Evolutionary conservation across 2,797 vertebrate species (phyloP).

Genomic region (Phoxinus dragarum): DNA sequence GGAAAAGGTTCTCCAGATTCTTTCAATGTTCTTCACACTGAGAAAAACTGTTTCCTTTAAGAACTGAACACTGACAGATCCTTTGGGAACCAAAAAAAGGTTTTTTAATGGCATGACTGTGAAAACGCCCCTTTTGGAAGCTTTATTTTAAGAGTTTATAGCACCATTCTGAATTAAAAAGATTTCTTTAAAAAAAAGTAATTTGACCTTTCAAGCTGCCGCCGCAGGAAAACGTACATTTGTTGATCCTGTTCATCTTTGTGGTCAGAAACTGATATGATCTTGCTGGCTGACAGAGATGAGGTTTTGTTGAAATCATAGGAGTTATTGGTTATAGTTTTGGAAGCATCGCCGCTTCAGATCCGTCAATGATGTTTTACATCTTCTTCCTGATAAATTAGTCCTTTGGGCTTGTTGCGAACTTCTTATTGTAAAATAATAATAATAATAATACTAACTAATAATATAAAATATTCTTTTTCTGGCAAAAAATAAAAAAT

Average conservation of each 20-base stretch:
- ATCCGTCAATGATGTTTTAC: not conserved
- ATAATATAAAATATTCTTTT: not conserved
- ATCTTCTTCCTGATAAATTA: not conserved
- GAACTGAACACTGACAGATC: not conserved
- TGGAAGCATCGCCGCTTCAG: not conserved
- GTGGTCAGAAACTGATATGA: accelerated
- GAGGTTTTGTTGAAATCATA: not conserved
- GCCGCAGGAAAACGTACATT: not conserved
- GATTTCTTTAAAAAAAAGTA: too few species aligned
- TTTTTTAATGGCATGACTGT: too few species aligned
- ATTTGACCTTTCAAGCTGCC: not conserved
- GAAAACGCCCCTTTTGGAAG: too few species aligned
- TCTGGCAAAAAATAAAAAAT: not conserved
- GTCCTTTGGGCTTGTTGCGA: not conserved
- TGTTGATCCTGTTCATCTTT: not conserved
- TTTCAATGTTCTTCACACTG: not conserved
- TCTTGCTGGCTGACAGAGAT: accelerated
- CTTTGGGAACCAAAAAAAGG: too few species aligned
- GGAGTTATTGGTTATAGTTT: not conserved
- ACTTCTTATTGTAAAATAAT: not conserved
- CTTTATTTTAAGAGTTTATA: not conserved
- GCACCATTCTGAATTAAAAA: not conserved
- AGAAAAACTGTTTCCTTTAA: not conserved
- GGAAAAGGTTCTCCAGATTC: not conserved
- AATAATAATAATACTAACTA: not conserved